Evolutionary conservation across 1,140 invertebrate species (phyloP).

Genomic region (Paracyclopina nana): DNA sequence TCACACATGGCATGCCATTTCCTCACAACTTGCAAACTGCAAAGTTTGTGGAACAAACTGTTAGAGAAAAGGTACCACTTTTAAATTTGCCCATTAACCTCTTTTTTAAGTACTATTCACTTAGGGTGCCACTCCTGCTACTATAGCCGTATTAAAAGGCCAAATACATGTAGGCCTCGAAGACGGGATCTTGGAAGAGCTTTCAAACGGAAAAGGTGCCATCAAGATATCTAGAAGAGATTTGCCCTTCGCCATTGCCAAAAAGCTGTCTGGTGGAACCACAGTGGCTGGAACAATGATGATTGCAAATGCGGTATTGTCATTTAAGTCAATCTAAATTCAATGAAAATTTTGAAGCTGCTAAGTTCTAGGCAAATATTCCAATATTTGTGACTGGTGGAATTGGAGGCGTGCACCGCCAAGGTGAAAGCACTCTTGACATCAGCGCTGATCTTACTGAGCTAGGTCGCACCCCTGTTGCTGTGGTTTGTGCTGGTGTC

Average conservation of each 20-base stretch:
- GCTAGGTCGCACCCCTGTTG: conserved; percentile 58
- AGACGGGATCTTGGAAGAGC: conserved; percentile 36
- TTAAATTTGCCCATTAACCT: conserved; percentile 20
- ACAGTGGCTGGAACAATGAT: conserved; percentile 89
- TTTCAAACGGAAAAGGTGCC: conserved; percentile 28
- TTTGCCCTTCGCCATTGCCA: conserved; percentile 49
- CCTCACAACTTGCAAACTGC: conserved; percentile 79
- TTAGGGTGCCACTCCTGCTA: conserved; percentile 76
- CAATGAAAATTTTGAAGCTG: neutral
- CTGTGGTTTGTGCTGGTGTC: conserved; percentile 81
- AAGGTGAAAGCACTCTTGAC: conserved; percentile 62
- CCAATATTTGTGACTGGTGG: conserved; percentile 82
- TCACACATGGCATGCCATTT: conserved; percentile 94
- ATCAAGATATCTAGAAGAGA: conserved; percentile 51
- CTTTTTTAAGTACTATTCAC: conserved; percentile 18
- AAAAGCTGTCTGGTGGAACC: conserved; percentile 63
- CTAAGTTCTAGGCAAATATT: too few species aligned
- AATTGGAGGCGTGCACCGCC: conserved; percentile 81
- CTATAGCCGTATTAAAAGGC: conserved; percentile 69
- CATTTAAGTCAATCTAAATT: too few species aligned
- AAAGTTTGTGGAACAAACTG: conserved; percentile 50
- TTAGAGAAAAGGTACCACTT: conserved; percentile 25
- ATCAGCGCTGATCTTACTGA: conserved; percentile 86
- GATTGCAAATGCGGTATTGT: conserved; percentile 27
- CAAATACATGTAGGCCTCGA: conserved; percentile 57